A percentile compares a stretch with the other conserved stretches of the same genome.
These are phyloP conservation scores for Nannobrachium achirus DNA, from an alignment of 2,113 vertebrate species.

Conservation along the genomic window DNA sequence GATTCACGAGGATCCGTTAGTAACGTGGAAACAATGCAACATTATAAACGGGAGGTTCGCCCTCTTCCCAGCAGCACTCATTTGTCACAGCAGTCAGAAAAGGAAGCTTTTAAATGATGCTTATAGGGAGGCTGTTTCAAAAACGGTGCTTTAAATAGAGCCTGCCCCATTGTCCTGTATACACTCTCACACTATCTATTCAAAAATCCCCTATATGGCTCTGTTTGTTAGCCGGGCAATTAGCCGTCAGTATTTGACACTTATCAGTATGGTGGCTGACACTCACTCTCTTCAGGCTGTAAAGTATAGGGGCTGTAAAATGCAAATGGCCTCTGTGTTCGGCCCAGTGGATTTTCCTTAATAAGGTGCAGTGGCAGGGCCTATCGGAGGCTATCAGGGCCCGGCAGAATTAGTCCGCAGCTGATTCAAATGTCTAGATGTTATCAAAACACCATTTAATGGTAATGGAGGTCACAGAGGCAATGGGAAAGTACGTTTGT, in stretches of 20 bases:
- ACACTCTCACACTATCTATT: slow-evolving; percentile 59
- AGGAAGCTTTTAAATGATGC: not conserved
- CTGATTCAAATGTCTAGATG: slow-evolving; percentile 71
- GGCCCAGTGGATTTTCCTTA: slow-evolving; percentile 63
- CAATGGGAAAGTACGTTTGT: slow-evolving; percentile 54
- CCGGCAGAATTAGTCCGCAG: slow-evolving; percentile 56
- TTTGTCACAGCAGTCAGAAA: too few relatives aligned
- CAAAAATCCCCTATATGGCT: slow-evolving; percentile 62
- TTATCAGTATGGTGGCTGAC: slow-evolving; percentile 63
- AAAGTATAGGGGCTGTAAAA: slow-evolving; percentile 71
- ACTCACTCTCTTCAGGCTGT: slow-evolving; percentile 55
- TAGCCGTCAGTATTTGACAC: slow-evolving; percentile 56
- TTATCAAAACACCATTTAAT: slow-evolving; percentile 67
- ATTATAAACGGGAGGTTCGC: too few relatives aligned
- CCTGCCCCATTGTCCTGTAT: slow-evolving; percentile 2
- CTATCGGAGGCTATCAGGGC: slow-evolving; percentile 44
- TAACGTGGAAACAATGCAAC: too few relatives aligned
- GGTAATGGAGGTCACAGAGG: slow-evolving; percentile 69
- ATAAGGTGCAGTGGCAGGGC: slow-evolving; percentile 66
- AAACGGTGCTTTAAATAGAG: not conserved
- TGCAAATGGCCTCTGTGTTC: slow-evolving; percentile 63
- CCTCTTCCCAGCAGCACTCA: too few relatives aligned
- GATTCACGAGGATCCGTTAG: too few relatives aligned
- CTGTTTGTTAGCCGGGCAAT: slow-evolving; percentile 70
- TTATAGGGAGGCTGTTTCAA: not conserved